Conservation (phyloP, 2,113 vertebrate genomes). For the human region GRCh38 chr21:9780001-9780500, state of each 20-base stretch:
- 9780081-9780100: background rate
- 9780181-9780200: background rate
- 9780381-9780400: no score
- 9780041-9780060: background rate
- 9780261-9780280: background rate
- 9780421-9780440: no score
- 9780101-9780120: background rate
- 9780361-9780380: background rate
- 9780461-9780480: no score
- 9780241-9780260: no score
- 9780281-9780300: background rate
- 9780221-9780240: background rate
- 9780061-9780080: background rate
- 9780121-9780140: background rate
- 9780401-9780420: no score
- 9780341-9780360: background rate
- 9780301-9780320: slow-evolving; percentile 1
- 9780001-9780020: background rate
- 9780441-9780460: no score
- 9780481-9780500: no score
- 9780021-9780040: no score
- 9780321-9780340: background rate
- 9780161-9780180: background rate
- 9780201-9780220: background rate
- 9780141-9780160: background rate